Conservation (phyloP, 2,113 vertebrate genomes). For the Limnothrissa miodon region DNA sequence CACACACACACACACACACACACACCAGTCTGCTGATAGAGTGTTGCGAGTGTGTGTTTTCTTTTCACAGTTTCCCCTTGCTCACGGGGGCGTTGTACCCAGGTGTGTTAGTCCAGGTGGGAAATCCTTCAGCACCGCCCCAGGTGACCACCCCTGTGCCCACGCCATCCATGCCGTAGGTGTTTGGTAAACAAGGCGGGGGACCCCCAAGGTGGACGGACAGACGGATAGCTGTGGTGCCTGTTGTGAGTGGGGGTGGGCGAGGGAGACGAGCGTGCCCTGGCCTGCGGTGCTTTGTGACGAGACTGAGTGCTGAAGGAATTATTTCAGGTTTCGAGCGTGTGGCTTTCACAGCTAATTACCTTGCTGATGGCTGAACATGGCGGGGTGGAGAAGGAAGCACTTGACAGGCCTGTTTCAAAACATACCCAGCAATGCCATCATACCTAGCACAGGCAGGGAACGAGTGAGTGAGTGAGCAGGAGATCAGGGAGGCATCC, state of each 20-base stretch:
- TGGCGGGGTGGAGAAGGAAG: slow-evolving; percentile 49
- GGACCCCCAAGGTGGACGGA: slow-evolving; percentile 62
- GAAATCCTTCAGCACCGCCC: slow-evolving; percentile 29
- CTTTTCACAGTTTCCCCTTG: not conserved
- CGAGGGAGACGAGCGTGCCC: not conserved
- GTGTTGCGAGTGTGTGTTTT: no score
- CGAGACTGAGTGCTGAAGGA: slow-evolving; percentile 64
- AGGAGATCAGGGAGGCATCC: not conserved
- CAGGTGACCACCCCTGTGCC: slow-evolving; percentile 11
- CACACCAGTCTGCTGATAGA: not conserved
- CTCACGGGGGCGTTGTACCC: not conserved
- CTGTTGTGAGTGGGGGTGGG: not conserved
- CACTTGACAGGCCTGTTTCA: slow-evolving; percentile 47
- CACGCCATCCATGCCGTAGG: slow-evolving; percentile 36
- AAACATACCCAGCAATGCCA: slow-evolving; percentile 41
- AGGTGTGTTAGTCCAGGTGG: slow-evolving; percentile 43
- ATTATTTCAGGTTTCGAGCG: slow-evolving; percentile 74
- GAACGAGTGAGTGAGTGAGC: not conserved
- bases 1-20: no score
- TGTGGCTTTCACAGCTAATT: slow-evolving; percentile 75
- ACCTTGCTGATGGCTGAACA: slow-evolving; percentile 69
- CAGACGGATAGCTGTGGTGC: not conserved
- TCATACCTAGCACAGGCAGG: not conserved
- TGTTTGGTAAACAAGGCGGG: slow-evolving; percentile 68
- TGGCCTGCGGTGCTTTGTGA: slow-evolving; percentile 60